A percentile compares a stretch with the other conserved stretches of the same genome.
Conservation (phyloP, 2,888 invertebrate species). For the Vandiemenella viatica region DNA sequence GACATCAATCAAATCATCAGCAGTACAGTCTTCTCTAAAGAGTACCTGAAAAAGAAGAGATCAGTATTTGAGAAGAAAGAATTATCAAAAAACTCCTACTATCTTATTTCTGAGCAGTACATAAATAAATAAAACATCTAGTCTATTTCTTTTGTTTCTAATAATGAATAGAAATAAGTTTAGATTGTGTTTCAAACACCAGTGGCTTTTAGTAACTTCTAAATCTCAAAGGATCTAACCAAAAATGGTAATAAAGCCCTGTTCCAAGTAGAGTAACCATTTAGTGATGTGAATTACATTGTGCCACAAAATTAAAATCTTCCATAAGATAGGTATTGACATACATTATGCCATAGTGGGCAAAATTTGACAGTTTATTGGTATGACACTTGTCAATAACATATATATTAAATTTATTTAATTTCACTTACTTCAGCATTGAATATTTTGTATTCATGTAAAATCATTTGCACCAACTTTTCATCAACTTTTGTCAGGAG, state of each 20-base stretch:
- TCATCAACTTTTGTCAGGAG: conserved; percentile 85
- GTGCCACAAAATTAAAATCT: no score
- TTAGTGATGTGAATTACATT: no score
- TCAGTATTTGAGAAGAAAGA: not conserved
- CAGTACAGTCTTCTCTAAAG: conserved; percentile 88
- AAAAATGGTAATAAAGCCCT: no score
- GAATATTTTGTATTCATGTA: conserved; percentile 97
- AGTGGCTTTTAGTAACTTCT: no score
- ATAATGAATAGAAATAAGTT: conserved; percentile 7
- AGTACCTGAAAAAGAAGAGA: conserved; percentile 41
- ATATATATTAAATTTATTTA: not conserved
- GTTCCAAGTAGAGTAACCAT: no score
- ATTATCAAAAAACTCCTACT: no score
- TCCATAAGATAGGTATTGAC: no score
- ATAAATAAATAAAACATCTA: not conserved
- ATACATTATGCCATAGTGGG: no score
- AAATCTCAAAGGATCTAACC: no score
- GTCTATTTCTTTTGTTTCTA: not conserved
- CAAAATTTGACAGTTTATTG: not conserved
- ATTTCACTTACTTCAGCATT: conserved; percentile 58
- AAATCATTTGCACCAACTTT: conserved; percentile 92
- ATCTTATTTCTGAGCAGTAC: not conserved
- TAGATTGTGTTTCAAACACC: not conserved
- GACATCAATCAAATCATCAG: conserved; percentile 96
- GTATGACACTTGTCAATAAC: not conserved